These are phyloP conservation scores for Hylaeus anthracinus DNA, from an alignment of 1,140 invertebrate species.

Conservation along the genomic window DNA sequence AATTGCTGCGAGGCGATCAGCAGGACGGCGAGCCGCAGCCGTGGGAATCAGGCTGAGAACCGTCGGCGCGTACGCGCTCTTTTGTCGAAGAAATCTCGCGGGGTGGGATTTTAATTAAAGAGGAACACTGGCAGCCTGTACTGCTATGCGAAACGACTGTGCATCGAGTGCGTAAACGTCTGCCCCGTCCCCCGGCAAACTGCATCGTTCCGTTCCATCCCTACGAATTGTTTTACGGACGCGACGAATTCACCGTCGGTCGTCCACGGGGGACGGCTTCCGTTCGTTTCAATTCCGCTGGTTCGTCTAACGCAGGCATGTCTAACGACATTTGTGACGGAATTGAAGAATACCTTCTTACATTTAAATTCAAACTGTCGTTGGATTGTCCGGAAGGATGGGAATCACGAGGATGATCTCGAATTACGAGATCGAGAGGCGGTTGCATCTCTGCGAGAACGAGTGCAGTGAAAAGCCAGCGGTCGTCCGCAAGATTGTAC, in stretches of 20 bases:
- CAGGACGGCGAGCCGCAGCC: conserved; percentile 63
- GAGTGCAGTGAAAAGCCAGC: conserved; percentile 40
- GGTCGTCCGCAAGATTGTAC: conserved; percentile 73
- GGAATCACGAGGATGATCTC: conserved; percentile 41
- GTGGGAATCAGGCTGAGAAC: conserved; percentile 76
- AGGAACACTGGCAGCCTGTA: conserved; percentile 38
- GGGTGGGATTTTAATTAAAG: conserved; percentile 66
- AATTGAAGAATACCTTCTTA: too few relatives aligned
- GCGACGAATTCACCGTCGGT: not conserved
- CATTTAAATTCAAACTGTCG: not conserved
- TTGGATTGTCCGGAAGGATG: not conserved
- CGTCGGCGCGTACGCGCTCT: conserved; percentile 37
- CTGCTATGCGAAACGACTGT: conserved; percentile 38
- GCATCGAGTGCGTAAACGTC: conserved; percentile 20
- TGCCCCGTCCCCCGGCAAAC: not conserved
- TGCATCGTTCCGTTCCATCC: not conserved
- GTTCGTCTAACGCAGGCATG: too few relatives aligned
- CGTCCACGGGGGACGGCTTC: too few relatives aligned
- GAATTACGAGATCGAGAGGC: conserved; percentile 54
- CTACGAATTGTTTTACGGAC: conserved; percentile 9
- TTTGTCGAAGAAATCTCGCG: conserved; percentile 51
- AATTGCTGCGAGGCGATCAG: conserved; percentile 70
- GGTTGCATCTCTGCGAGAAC: conserved; percentile 1
- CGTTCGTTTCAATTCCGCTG: not conserved
- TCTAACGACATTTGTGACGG: too few relatives aligned